These are phyloP conservation scores for Galeopterus variegatus DNA, from an alignment of 2,113 vertebrate genomes.

Conservation along the genomic window DNA sequence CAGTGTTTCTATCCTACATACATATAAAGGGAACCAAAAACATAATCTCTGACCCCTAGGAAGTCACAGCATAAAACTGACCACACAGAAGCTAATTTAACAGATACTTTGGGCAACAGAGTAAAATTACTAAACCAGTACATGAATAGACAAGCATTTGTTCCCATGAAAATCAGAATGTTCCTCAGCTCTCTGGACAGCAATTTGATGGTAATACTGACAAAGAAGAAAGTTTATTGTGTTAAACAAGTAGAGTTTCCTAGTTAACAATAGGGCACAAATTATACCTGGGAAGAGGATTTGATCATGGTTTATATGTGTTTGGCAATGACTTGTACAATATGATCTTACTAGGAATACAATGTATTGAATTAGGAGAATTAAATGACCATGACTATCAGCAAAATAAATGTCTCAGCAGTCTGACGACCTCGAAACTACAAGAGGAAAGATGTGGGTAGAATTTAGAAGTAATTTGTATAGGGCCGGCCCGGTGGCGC, in stretches of 20 bases:
- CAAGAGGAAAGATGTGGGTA: background rate
- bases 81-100: background rate
- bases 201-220: background rate
- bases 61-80: background rate
- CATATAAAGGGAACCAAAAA: background rate
- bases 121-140: background rate
- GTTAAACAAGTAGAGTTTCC: background rate
- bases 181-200: background rate
- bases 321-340: background rate
- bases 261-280: background rate
- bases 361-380: background rate
- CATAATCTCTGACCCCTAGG: background rate
- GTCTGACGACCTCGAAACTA: background rate
- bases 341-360: background rate
- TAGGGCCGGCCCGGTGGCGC: no score
- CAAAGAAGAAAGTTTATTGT: background rate
- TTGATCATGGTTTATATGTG: background rate
- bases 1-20: background rate
- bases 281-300: background rate
- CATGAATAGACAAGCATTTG: background rate
- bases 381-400: background rate
- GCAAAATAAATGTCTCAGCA: background rate
- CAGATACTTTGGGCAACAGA: background rate
- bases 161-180: background rate
- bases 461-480: background rate